Conservation (phyloP, 2,888 invertebrate species). For the Torymus tubicola region DNA sequence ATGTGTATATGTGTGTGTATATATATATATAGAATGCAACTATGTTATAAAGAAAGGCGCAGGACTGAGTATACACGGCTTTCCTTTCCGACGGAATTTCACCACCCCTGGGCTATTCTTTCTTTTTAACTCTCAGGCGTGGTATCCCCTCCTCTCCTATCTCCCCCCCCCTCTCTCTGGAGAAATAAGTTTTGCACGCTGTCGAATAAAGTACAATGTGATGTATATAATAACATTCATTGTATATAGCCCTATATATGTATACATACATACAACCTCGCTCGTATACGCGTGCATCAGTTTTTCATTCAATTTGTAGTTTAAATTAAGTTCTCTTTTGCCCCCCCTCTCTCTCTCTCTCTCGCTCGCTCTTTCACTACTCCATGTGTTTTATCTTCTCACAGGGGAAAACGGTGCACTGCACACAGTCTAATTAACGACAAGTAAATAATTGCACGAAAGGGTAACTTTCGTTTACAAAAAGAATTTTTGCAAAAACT, state of each 20-base stretch:
- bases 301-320: conserved; percentile 27
- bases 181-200: conserved; percentile 3
- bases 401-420: background rate
- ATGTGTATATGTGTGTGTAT: background rate
- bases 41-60: background rate
- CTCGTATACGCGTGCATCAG: no score
- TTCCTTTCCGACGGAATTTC: background rate
- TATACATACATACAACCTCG: no score
- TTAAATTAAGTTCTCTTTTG: conserved; percentile 1
- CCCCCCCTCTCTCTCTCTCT: background rate
- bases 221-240: background rate
- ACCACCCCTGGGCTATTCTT: background rate
- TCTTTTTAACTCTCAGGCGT: background rate
- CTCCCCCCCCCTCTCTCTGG: background rate
- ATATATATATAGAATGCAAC: background rate
- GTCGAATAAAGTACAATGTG: conserved; percentile 7
- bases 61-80: background rate
- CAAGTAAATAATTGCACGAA: conserved; percentile 32
- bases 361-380: background rate
- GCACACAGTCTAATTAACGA: conserved; percentile 31
- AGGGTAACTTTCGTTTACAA: background rate
- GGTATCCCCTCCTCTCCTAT: background rate
- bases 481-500: no score
- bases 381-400: background rate
- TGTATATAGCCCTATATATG: no score